Base-by-base conservation (phyloP, 2,113 vertebrate genomes). In the Picathartes gymnocephalus region DNA sequence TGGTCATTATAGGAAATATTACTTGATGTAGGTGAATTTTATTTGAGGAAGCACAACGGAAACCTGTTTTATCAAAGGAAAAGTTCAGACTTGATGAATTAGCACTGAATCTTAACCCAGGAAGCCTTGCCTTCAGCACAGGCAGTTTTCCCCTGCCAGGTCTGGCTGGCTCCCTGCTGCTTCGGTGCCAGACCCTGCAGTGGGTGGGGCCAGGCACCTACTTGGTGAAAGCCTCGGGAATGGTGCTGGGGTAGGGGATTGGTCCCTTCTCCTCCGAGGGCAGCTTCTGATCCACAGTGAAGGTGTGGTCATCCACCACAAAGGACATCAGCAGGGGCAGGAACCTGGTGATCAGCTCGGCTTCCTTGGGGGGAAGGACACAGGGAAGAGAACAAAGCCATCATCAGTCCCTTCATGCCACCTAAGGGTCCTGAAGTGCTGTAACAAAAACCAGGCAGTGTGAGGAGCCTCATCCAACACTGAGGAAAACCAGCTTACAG, bases 321-420 rank as follows among this genome's bases (percentile, higher is more conserved):
- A 99, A 98, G 13, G 99, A 99, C 99, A 99, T 99, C 97, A 99
- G 98, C 86, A 98, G 98, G 0, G 99, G 99, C 86, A 99, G 97
- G 96, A 99, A 99, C 92, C 98, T 99, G 3, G 99, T 99, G 95
- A 99, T 98, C 65, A 99, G 93, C 85, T 99, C 99, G 21, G 97
- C 81, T 84, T 99, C 99, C 99, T 99, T 76, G 15, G 33, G 64
- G 20, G 51, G 19, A 73, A 62, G 24, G 71, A 78, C 12, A 93
- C 18, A 77, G 37, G 33, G 39, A 53, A 86, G 65, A 71, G 37
- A 82, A 37, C 7, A 70, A 54, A n/a, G 14, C 10, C 40, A 62
- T 22, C 48, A 60, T 14, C 68, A 80, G 24, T 42, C 90, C 73
- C 23, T 50, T 82, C 30, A n/a, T 58, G 81, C 85, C 79, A 88